phyloP scores from a whole-genome alignment of 2,888 invertebrate genomes.

The Callyntrura guangdongensis region DNA sequence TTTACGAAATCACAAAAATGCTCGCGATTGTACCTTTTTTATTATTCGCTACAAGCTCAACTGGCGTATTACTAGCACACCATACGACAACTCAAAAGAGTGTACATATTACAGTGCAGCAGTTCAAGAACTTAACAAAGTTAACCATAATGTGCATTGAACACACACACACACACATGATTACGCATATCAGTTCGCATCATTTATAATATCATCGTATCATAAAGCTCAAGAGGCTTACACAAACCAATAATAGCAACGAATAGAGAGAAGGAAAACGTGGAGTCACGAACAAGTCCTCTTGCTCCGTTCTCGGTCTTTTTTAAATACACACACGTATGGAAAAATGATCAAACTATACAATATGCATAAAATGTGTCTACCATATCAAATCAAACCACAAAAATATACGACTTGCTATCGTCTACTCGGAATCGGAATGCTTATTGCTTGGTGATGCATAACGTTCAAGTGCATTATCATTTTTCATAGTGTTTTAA shows the following conservation, averaged over 20 bases:
- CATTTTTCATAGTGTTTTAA: too few relatives aligned
- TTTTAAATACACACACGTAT: neutral
- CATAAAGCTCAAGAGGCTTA: too few relatives aligned
- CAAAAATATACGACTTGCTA: too few relatives aligned
- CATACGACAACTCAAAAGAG: too few relatives aligned
- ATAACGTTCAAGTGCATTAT: too few relatives aligned
- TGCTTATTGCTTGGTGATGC: too few relatives aligned
- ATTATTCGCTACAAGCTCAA: too few relatives aligned
- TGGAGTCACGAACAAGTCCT: neutral
- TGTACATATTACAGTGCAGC: too few relatives aligned
- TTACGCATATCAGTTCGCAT: conserved; percentile 39
- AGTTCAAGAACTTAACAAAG: too few relatives aligned
- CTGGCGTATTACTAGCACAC: too few relatives aligned
- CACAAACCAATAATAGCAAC: neutral
- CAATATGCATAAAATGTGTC: neutral
- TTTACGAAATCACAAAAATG: conserved; percentile 41
- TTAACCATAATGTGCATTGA: neutral
- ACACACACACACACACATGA: conserved; percentile 41
- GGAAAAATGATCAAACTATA: neutral
- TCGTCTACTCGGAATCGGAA: too few relatives aligned
- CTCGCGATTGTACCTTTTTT: too few relatives aligned
- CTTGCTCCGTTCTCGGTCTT: neutral
- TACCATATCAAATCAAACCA: neutral
- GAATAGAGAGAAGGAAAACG: neutral
- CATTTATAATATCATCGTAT: neutral